Evolutionary conservation across 2,888 invertebrate species (phyloP).

Genomic region (Drosophila affinis): DNA sequence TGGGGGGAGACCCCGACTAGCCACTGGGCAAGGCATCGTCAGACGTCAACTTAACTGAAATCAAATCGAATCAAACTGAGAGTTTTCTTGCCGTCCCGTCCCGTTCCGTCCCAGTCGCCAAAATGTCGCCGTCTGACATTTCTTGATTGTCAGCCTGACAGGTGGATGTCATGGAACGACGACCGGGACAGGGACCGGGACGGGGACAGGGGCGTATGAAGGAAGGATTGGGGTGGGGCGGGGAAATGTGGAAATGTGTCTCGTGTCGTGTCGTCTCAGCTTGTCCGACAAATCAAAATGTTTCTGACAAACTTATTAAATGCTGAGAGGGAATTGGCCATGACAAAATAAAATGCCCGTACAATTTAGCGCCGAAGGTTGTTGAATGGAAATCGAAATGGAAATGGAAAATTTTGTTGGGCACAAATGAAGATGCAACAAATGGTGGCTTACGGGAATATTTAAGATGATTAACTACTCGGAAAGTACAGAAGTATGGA

Average conservation of each 20-base stretch:
- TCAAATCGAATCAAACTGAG: conserved; percentile 29
- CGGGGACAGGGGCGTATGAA: background rate
- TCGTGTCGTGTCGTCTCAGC: conserved; percentile 32
- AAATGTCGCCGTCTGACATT: conserved; percentile 62
- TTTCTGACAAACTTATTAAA: conserved; percentile 22
- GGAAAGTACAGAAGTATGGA: too few species aligned
- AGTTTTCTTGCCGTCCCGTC: conserved; percentile 11
- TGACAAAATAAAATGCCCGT: conserved; percentile 3
- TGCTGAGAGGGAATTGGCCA: conserved; percentile 10
- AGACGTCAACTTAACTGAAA: conserved; percentile 38
- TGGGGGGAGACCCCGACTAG: conserved; percentile 8
- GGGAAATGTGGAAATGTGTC: background rate
- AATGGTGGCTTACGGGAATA: too few species aligned
- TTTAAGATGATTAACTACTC: too few species aligned
- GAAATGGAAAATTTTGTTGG: background rate
- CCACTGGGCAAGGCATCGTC: conserved; percentile 38
- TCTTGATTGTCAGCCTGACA: conserved; percentile 75
- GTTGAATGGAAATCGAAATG: background rate
- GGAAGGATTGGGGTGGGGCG: background rate
- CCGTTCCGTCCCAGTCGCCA: conserved; percentile 13
- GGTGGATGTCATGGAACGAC: conserved; percentile 27
- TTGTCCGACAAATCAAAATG: conserved; percentile 52
- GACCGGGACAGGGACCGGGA: background rate
- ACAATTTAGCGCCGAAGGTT: conserved; percentile 2
- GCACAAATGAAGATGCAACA: background rate